These are phyloP conservation scores for Hydrocynus forskahlii DNA, from an alignment of 2,797 vertebrate species.

Conservation along the genomic window DNA sequence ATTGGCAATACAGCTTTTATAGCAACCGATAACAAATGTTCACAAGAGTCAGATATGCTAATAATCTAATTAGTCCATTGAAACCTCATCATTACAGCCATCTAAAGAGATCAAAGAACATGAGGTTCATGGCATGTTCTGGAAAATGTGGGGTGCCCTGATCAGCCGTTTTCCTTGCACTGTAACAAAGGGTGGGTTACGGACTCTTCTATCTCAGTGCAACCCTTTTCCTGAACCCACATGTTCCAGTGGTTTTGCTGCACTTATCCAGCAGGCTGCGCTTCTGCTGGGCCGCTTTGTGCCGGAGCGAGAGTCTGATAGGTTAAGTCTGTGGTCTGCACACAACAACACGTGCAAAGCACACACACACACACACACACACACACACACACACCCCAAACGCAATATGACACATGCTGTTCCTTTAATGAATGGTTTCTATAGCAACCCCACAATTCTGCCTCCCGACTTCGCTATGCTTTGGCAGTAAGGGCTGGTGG, in stretches of 20 bases:
- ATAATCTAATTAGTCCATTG: too few species aligned
- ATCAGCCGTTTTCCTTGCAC: too few species aligned
- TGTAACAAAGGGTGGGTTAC: too few species aligned
- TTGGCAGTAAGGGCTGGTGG: slow-evolving; percentile 10
- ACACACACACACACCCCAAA: background rate
- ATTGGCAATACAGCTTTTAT: too few species aligned
- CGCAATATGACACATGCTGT: slow-evolving; percentile 6
- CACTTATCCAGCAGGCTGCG: background rate
- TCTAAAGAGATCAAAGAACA: too few species aligned
- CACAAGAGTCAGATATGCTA: too few species aligned
- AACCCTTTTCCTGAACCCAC: background rate
- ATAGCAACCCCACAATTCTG: slow-evolving; percentile 41
- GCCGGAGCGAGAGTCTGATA: background rate
- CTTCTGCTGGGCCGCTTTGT: background rate
- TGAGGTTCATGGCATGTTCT: too few species aligned
- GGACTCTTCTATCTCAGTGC: background rate
- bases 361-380: slow-evolving; percentile 1
- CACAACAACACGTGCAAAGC: background rate
- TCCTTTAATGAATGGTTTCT: slow-evolving; percentile 46
- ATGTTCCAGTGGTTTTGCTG: background rate
- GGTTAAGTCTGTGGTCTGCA: background rate
- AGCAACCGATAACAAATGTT: too few species aligned
- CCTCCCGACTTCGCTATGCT: slow-evolving; percentile 3
- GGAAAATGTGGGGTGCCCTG: too few species aligned
- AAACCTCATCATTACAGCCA: too few species aligned